Percentiles rank a stretch among this genome's conserved stretches.
Conservation (phyloP, 1,140 invertebrate species). For the Anastrepha ludens region DNA sequence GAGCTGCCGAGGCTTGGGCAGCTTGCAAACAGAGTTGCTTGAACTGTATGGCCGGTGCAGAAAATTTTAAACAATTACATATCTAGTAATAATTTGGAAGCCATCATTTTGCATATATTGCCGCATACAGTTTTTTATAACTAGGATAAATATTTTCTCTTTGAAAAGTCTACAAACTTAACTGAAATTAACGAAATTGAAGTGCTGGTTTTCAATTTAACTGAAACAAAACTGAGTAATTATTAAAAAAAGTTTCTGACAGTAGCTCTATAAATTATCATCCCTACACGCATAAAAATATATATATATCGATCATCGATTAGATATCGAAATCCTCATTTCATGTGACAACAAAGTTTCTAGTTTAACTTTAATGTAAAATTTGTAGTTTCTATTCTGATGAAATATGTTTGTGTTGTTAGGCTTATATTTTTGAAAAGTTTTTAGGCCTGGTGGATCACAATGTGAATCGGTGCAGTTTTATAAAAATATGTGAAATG, state of each 20-base stretch:
- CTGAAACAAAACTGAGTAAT: too few relatives aligned
- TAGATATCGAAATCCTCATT: neutral
- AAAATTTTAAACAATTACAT: too few relatives aligned
- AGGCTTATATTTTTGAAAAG: neutral
- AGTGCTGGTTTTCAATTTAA: too few relatives aligned
- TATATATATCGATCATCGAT: neutral
- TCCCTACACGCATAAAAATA: too few relatives aligned
- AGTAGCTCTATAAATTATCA: too few relatives aligned
- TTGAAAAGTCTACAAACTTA: too few relatives aligned
- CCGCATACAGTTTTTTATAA: too few relatives aligned
- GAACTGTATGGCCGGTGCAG: neutral
- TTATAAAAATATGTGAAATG: neutral
- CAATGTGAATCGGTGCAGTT: neutral
- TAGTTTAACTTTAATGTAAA: neutral
- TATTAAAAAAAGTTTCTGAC: too few relatives aligned
- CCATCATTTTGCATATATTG: too few relatives aligned
- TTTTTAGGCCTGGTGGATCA: neutral
- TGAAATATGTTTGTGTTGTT: conserved; percentile 1
- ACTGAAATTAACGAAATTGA: too few relatives aligned
- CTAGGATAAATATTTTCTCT: too few relatives aligned
- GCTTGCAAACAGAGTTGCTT: neutral
- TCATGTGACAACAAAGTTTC: conserved; percentile 1
- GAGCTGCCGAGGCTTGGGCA: neutral
- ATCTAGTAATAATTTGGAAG: too few relatives aligned
- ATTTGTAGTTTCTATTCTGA: neutral